Evolutionary conservation across 2,888 invertebrate genomes (phyloP), one percentile per base, ranked within the genome.

Genomic region (Drosophila sordidapex): DNA sequence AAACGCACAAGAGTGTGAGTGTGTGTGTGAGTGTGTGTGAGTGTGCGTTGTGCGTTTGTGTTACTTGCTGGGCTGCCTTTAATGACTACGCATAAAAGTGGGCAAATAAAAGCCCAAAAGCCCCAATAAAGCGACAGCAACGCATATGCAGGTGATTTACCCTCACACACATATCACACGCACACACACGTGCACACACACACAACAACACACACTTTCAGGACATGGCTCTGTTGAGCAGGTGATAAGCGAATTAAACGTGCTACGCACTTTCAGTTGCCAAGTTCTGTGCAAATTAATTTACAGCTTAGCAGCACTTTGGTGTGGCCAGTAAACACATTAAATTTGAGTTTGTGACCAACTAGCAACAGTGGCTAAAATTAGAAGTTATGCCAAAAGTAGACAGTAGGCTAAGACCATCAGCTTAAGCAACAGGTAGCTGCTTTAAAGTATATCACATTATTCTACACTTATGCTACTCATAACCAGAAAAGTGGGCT

Each of bases 11-110:
- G 25, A 25, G 2, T 40, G 6, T 21, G 29, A 21, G 5, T 43
- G 5, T 18, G 29, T 18, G 33, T 58, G 8, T 15, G 13, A 18
- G 27, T 29, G 33, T 52, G 18, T 21, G 21, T 56, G 31, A 38
- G 8, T 56, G 27, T 29, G 29, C 6, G 10, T 53, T 49, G n/a
- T 29, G 15, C 48, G 10, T 15, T 21, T 48, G 35, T 54, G 36
- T 62, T n/a, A 15, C 66, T 74, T 62, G 63, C 38, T 53, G 64
- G 54, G 65, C 33, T 66, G 40, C 52, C 59, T 59, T 81, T 81
- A 78, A 81, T 81, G 89, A 58, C 63, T 74, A 62, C 58, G 73
- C 88, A 89, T 85, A 85, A 87, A 90, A 81, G 66, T 80, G 69
- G 76, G 66, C 77, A 76, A 74, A 73, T 72, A 80, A 88, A 75